Evolutionary conservation across 92 coral and sea anemone species (phyloP).

Genomic region (Palythoa caribaeorum): DNA sequence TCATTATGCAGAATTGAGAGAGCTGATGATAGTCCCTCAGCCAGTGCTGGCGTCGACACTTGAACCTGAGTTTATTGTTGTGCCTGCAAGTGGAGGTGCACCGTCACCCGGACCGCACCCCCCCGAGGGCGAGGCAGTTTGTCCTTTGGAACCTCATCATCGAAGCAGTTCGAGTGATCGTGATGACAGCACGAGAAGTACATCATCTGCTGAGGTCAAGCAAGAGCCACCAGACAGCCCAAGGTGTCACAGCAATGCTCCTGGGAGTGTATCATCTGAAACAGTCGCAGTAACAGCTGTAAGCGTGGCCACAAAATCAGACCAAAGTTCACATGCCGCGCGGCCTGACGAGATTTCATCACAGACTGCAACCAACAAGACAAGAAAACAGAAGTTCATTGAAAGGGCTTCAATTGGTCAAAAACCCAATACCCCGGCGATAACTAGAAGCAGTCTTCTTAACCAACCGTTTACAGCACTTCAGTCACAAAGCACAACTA

Average conservation of each 20-base stretch:
- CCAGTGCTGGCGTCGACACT: constrained; percentile 86
- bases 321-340: not conserved
- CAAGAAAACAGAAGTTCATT: not conserved
- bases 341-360: constrained; percentile 1
- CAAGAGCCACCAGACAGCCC: constrained; percentile 40
- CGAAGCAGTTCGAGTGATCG: constrained; percentile 24
- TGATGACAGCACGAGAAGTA: constrained; percentile 25
- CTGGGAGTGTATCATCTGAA: not conserved
- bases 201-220: constrained; percentile 21
- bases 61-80: constrained; percentile 91
- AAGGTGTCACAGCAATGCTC: not conserved
- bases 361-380: not conserved
- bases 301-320: not conserved
- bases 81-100: constrained; percentile 67
- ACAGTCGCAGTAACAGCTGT: not conserved
- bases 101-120: constrained; percentile 22
- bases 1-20: constrained; percentile 56
- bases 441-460: constrained; percentile 26
- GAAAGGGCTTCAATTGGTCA: not conserved
- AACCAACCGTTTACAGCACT: constrained; percentile 25
- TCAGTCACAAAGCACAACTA: constrained; percentile 17
- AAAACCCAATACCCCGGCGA: not conserved
- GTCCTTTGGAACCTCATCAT: not conserved
- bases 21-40: constrained; percentile 83
- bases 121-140: constrained; percentile 1